These are phyloP conservation scores for Pandemis heparana DNA, from an alignment of 2,888 invertebrate genomes.

Conservation along the genomic window DNA sequence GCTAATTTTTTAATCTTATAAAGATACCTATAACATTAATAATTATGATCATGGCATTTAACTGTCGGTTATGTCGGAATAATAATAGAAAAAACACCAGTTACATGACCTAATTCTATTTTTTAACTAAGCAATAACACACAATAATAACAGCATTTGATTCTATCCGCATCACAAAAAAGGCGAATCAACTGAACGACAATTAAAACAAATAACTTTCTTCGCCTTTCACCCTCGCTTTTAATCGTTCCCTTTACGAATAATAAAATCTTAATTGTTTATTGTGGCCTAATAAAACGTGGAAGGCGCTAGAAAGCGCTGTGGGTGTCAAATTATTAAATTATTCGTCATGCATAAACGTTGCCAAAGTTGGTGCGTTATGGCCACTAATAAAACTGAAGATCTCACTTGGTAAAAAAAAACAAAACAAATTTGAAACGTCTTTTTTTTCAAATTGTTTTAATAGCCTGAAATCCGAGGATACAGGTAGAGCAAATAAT, in stretches of 20 bases:
- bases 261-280: slow-evolving; percentile 20
- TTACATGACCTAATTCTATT: too few relatives aligned
- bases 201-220: slow-evolving; percentile 13
- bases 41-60: too few relatives aligned
- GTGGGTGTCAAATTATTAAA: slow-evolving; percentile 34
- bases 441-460: slow-evolving; percentile 8
- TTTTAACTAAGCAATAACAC: background rate
- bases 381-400: slow-evolving; percentile 17
- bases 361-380: slow-evolving; percentile 29
- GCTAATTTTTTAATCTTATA: too few relatives aligned
- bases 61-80: too few relatives aligned
- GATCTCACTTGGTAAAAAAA: slow-evolving; percentile 12
- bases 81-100: too few relatives aligned
- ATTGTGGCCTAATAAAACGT: slow-evolving; percentile 11
- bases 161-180: background rate
- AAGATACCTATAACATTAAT: too few relatives aligned
- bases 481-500: slow-evolving; percentile 10
- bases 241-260: slow-evolving; percentile 7
- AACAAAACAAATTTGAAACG: background rate
- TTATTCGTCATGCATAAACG: slow-evolving; percentile 30
- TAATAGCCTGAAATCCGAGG: background rate
- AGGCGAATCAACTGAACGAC: background rate
- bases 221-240: background rate
- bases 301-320: slow-evolving; percentile 24
- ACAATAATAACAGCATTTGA: background rate